phyloP scores from a whole-genome alignment of 2,113 vertebrate genomes.

The Patagioenas fasciata region DNA sequence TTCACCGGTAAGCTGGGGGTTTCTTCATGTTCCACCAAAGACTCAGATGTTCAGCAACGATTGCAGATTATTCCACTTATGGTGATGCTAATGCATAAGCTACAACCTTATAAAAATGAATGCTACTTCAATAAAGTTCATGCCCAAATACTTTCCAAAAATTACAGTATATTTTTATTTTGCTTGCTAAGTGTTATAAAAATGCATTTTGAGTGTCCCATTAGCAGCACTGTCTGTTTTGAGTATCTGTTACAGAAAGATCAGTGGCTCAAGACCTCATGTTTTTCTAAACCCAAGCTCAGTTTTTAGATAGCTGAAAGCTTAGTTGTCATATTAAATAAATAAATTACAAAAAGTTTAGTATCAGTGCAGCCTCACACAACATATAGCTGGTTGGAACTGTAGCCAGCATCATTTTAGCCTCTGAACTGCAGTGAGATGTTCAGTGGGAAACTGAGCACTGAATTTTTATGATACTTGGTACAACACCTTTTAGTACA shows the following conservation, averaged over 20 bases:
- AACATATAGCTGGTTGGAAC: background rate
- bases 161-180: background rate
- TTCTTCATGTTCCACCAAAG: background rate
- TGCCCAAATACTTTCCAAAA: background rate
- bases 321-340: background rate
- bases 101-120: background rate
- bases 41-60: background rate
- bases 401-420: background rate
- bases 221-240: background rate
- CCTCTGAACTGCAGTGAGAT: background rate
- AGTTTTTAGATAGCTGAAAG: background rate
- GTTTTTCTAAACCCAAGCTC: background rate
- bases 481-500: background rate
- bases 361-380: background rate
- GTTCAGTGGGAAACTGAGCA: background rate
- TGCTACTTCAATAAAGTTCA: background rate
- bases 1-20: constrained; percentile 30
- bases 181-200: background rate
- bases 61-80: background rate
- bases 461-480: background rate
- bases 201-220: background rate
- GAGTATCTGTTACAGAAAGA: background rate
- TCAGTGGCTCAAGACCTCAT: background rate
- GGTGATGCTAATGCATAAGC: background rate
- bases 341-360: background rate